Evolutionary conservation across 2,113 vertebrate genomes (phyloP).

Genomic region (Leptobrachium leishanense): DNA sequence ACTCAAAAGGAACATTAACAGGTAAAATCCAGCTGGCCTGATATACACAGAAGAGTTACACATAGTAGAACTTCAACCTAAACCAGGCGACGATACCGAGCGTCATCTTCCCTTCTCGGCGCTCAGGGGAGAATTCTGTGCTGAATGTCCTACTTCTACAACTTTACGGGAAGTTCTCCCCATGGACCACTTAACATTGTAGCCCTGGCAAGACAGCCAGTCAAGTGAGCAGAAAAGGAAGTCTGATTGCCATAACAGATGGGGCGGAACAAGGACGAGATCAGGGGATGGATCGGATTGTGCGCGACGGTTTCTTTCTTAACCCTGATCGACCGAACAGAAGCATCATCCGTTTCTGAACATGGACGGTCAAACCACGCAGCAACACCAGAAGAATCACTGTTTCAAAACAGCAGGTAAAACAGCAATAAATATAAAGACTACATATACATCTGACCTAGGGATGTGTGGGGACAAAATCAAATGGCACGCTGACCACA

Average conservation of each 20-base stretch:
- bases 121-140: constrained; percentile 9
- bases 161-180: constrained; percentile 22
- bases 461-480: no score
- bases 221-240: constrained; percentile 21
- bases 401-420: no score
- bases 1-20: no score
- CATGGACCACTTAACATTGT: constrained; percentile 26
- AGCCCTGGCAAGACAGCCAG: constrained; percentile 40
- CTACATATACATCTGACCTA: no score
- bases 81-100: constrained; percentile 21
- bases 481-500: no score
- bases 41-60: no score
- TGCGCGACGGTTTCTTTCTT: constrained; percentile 10
- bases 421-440: no score
- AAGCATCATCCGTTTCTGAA: no score
- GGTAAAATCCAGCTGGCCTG: no score
- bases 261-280: constrained; percentile 18
- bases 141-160: constrained; percentile 19
- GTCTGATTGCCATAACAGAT: constrained; percentile 19
- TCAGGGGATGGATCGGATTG: background rate
- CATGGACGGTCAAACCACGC: no score
- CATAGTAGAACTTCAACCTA: background rate
- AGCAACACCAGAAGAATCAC: no score
- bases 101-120: background rate
- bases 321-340: background rate